These are phyloP conservation scores for Procambarus clarkii DNA, from an alignment of 1,140 invertebrate species.

Conservation along the genomic window DNA sequence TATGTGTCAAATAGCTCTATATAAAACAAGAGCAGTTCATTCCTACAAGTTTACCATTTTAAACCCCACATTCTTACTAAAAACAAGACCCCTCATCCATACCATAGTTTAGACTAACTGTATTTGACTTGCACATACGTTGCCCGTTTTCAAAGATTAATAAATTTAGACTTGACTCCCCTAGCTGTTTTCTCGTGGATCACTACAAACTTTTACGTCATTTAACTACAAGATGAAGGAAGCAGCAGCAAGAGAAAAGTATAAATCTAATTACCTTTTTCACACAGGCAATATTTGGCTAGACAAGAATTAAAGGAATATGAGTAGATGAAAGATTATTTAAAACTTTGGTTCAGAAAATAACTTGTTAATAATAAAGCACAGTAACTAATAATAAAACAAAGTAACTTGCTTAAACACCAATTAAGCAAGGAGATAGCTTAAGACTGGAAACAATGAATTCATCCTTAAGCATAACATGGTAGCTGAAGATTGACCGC, in stretches of 20 bases:
- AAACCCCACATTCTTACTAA: not conserved
- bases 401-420: slow-evolving; percentile 49
- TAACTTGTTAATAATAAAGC: slow-evolving; percentile 10
- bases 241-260: slow-evolving; percentile 38
- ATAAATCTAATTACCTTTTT: slow-evolving; percentile 42
- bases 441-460: slow-evolving; percentile 63
- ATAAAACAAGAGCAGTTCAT: no score
- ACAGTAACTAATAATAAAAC: slow-evolving; percentile 55
- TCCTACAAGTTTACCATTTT: no score
- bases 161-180: slow-evolving; percentile 13
- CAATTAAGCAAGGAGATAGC: slow-evolving; percentile 54
- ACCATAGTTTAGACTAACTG: not conserved
- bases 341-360: slow-evolving; percentile 66
- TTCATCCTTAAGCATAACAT: slow-evolving; percentile 40
- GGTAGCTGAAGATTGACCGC: no score
- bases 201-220: slow-evolving; percentile 19
- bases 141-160: slow-evolving; percentile 31
- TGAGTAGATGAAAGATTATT: slow-evolving; percentile 57
- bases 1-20: no score
- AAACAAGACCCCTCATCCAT: slow-evolving; percentile 1
- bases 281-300: slow-evolving; percentile 60
- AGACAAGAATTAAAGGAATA: slow-evolving; percentile 65
- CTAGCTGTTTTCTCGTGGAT: slow-evolving; percentile 27
- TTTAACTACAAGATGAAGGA: slow-evolving; percentile 53
- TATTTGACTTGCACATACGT: slow-evolving; percentile 2